Percentiles rank a stretch among this genome's conserved stretches.
These are phyloP conservation scores for Mesorhabditis spiculigera DNA, from an alignment of 2,888 invertebrate genomes.

Conservation along the genomic window DNA sequence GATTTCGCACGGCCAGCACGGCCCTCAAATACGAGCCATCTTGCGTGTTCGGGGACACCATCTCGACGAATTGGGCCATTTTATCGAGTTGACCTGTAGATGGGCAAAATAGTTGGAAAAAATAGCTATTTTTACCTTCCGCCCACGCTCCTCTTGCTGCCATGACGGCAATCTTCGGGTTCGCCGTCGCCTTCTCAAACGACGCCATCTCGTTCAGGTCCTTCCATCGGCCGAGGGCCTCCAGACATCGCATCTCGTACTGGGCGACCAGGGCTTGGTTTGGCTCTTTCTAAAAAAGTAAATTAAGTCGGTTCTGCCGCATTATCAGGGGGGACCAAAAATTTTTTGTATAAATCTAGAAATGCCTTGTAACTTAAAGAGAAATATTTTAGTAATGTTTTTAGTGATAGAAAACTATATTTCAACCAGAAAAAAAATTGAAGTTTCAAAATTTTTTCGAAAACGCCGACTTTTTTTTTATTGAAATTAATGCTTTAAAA, in stretches of 20 bases:
- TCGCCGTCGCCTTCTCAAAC: slow-evolving; percentile 12
- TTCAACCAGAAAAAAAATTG: too few relatives aligned
- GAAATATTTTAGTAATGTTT: too few relatives aligned
- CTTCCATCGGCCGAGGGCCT: slow-evolving; percentile 93
- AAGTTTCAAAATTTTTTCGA: background rate
- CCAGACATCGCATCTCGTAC: slow-evolving; percentile 90
- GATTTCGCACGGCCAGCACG: slow-evolving; percentile 80
- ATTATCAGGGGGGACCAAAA: too few relatives aligned
- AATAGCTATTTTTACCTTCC: slow-evolving; percentile 63
- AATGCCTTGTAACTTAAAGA: too few relatives aligned
- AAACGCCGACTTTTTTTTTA: slow-evolving; percentile 3
- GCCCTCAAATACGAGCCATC: slow-evolving; percentile 94
- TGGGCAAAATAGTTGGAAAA: slow-evolving; percentile 1
- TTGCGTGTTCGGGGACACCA: slow-evolving; percentile 81
- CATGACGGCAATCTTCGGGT: slow-evolving; percentile 74
- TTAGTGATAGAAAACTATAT: too few relatives aligned
- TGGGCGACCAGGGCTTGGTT: slow-evolving; percentile 68
- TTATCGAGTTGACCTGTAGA: slow-evolving; percentile 77
- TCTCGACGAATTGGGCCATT: slow-evolving; percentile 80
- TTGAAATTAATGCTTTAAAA: too few relatives aligned
- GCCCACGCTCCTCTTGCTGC: slow-evolving; percentile 93
- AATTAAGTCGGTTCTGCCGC: too few relatives aligned
- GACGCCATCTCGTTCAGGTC: slow-evolving; percentile 32
- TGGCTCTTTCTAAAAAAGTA: too few relatives aligned
- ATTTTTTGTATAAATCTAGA: too few relatives aligned